Base-by-base conservation (phyloP, 2,888 invertebrate genomes). In the Nemurella pictetii region DNA sequence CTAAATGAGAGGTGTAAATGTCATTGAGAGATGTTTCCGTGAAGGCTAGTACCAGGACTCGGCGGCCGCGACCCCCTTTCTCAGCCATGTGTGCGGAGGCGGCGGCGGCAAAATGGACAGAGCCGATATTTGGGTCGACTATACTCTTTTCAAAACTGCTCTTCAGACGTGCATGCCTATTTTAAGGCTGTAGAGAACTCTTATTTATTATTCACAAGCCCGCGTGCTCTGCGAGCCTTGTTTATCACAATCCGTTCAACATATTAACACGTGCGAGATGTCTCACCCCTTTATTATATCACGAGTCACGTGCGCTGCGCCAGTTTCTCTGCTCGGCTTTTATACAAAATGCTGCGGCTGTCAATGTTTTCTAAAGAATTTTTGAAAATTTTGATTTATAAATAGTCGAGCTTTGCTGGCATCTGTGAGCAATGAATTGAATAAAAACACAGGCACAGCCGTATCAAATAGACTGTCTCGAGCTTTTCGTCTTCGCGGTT, bases 31-130 rank as follows among this genome's bases (percentile, higher is more conserved):
- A 72, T 72, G 82, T 82, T 72, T 82, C 32, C 80, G 25, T 15
- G 32, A 81, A 81, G 35, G 29, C 28, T 82, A 36, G 72, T 82
- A 82, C 77, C n/a, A 77, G 26, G 27, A 26, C 26, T n/a, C 27
- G 27, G 15, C 72, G 82, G 72, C 82, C 82, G 72, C 55, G 82
- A 82, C 82, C 82, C 82, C 26, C 29, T 82, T 82, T 82, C 12
- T 15, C 26, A 9, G 26, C 29, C 28, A 75, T 80, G 35, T 72
- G 72, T 72, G 82, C 29, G 82, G 72, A 82, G 82, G 82, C 82
- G 82, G 28, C 32, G n/a, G 35, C 32, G 80, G 55, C 55, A 55
- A 75, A 27, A 72, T 82, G 82, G 82, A 55, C 82, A 82, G 20
- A 27, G 5, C 28, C 15, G 72, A 82, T 36, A 82, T 82, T 82